Base-by-base conservation (phyloP, 2,113 vertebrate species). In the Centrocercus urophasianus region DNA sequence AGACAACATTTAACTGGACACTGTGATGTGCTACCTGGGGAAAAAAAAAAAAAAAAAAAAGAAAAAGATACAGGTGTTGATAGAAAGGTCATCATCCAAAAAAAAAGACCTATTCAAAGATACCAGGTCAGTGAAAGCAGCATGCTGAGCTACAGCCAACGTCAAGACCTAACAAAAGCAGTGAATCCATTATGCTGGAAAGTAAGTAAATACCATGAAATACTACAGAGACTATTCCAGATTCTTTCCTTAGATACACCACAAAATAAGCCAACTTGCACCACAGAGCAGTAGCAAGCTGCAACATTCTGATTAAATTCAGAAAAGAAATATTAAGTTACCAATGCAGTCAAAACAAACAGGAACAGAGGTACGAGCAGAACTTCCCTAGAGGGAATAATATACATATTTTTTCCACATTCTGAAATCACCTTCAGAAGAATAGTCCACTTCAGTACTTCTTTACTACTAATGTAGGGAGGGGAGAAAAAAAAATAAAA, bases 321-420 rank as follows among this genome's bases (percentile, higher is more conserved):
- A 8, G 7, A 3, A 5, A 0, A 2, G 6, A 3, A 4, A 22
- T 11, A 64, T 1, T 61, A 69, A 57, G 5, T 6, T 79, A 66
- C 27, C 14, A 64, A 0, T 67, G 47, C 27, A 76, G 40, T 70
- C 70, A 82, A 93, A 93, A 84, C 30, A 78, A 82, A 48, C 25
- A 36, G 18, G 60, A 6, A 57, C 0, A 7, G 12, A 34, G 18
- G 28, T 57, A 72, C 11, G n/a, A 79, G 8, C 17, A 65, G 43
- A 82, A 8, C 21, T 16, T 11, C 11, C 32, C 28, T 20, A 83
- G 1, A 40, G 40, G 40, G 40, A 40, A 40, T 56, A 30, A 56
- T 19, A 19, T 11, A 32, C 19, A 18, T 56, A 27, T 19, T 56
- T 28, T 54, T 10, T 28, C 27, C 30, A 56, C 32, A 10, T 32